Percentiles rank a stretch among this genome's conserved stretches.
Conservation (phyloP, 2,888 invertebrate species). For the Caradrina kadenii region DNA sequence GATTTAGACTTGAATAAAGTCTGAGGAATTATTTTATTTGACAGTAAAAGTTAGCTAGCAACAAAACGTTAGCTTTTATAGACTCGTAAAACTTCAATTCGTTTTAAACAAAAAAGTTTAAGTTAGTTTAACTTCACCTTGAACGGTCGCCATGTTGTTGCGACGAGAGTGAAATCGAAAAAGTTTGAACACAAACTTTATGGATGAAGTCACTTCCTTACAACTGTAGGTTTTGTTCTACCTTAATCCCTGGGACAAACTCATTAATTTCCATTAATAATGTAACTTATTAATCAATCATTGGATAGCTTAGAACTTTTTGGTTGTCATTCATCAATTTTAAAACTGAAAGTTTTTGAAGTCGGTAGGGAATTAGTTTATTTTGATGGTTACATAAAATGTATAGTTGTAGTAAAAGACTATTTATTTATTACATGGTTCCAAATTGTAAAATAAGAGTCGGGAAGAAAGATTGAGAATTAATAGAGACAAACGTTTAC, state of each 20-base stretch:
- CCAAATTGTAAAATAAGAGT: neutral
- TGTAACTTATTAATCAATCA: slow-evolving; percentile 40
- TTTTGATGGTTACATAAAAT: neutral
- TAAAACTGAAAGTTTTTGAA: neutral
- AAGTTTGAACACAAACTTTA: slow-evolving; percentile 58
- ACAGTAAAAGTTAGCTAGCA: slow-evolving; percentile 34
- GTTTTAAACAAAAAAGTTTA: slow-evolving; percentile 53
- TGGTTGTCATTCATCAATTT: slow-evolving; percentile 24
- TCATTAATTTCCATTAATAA: slow-evolving; percentile 41
- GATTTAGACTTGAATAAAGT: slow-evolving; percentile 13
- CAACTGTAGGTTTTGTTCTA: slow-evolving; percentile 32
- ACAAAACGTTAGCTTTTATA: slow-evolving; percentile 34
- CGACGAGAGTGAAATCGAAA: slow-evolving; percentile 65
- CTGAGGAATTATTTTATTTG: slow-evolving; percentile 10
- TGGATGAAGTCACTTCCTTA: slow-evolving; percentile 44
- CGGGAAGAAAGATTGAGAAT: too few relatives aligned
- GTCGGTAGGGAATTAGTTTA: neutral
- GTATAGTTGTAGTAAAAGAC: neutral
- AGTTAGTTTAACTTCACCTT: slow-evolving; percentile 52
- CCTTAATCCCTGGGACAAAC: slow-evolving; percentile 22
- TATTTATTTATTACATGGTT: neutral
- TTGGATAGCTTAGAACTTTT: slow-evolving; percentile 29
- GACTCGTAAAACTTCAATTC: slow-evolving; percentile 48
- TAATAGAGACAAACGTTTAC: too few relatives aligned
- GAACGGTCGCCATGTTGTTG: slow-evolving; percentile 47